Evolutionary conservation across 2,888 invertebrate genomes (phyloP).

Genomic region (Monopis laevigella): DNA sequence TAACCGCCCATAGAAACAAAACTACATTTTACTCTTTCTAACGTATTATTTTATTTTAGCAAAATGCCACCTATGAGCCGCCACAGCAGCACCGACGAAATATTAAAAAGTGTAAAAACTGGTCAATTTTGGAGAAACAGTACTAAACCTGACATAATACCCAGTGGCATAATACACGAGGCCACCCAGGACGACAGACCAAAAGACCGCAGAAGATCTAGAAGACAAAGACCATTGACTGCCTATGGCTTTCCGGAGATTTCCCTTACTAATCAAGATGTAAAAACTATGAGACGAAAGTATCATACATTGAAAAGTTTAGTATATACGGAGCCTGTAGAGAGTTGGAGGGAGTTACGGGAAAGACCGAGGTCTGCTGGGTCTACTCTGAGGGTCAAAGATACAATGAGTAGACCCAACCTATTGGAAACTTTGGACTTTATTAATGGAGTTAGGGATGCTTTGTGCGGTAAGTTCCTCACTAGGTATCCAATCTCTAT

Average conservation of each 20-base stretch:
- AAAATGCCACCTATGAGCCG: slow-evolving; percentile 27
- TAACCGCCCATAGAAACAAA: too few relatives aligned
- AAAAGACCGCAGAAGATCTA: slow-evolving; percentile 29
- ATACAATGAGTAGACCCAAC: slow-evolving; percentile 46
- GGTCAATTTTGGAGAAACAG: slow-evolving; percentile 52
- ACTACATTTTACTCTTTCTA: too few relatives aligned
- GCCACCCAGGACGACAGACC: neutral
- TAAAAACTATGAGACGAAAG: slow-evolving; percentile 33
- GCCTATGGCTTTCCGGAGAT: slow-evolving; percentile 55
- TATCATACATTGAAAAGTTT: slow-evolving; percentile 43
- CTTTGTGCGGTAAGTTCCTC: slow-evolving; percentile 42
- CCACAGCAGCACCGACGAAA: slow-evolving; percentile 48
- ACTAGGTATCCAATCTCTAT: too few relatives aligned
- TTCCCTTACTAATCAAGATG: slow-evolving; percentile 44
- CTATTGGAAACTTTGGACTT: slow-evolving; percentile 56
- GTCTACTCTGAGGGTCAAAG: slow-evolving; percentile 48
- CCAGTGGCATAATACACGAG: slow-evolving; percentile 22
- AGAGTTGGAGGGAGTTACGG: slow-evolving; percentile 44
- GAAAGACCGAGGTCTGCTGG: slow-evolving; percentile 53
- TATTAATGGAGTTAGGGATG: slow-evolving; percentile 53
- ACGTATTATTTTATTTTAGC: neutral
- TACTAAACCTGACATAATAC: slow-evolving; percentile 54
- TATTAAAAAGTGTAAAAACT: slow-evolving; percentile 43
- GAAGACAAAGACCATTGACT: slow-evolving; percentile 38
- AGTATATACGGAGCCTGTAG: slow-evolving; percentile 53